These are phyloP conservation scores for Epirrhoe alternata DNA, from an alignment of 2,888 invertebrate species.

Conservation along the genomic window DNA sequence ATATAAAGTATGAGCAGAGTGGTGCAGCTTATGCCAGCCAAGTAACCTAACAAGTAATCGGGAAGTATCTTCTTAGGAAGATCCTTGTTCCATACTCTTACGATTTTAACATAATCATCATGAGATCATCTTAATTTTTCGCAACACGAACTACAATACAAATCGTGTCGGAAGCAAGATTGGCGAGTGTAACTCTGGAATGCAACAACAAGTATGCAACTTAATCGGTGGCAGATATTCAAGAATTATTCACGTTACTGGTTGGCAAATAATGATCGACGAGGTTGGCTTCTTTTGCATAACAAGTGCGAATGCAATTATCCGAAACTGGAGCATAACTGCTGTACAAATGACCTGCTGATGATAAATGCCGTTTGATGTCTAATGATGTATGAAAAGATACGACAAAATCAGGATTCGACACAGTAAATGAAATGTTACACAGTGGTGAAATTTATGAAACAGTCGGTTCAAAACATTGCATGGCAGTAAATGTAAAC, in stretches of 20 bases:
- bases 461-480: background rate
- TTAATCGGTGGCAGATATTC: constrained; percentile 53
- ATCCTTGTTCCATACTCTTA: background rate
- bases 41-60: background rate
- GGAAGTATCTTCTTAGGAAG: background rate
- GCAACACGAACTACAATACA: constrained; percentile 27
- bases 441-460: constrained; percentile 4
- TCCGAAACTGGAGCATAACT: constrained; percentile 71
- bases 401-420: constrained; percentile 29
- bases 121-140: constrained; percentile 35
- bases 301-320: constrained; percentile 74
- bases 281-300: constrained; percentile 62
- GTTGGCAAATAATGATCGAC: constrained; percentile 63
- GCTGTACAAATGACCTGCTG: constrained; percentile 58
- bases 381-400: constrained; percentile 47
- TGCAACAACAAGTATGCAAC: constrained; percentile 47
- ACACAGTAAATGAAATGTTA: constrained; percentile 17
- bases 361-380: constrained; percentile 44
- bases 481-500: background rate
- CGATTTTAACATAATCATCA: background rate
- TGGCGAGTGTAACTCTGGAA: constrained; percentile 34
- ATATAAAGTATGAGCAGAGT: no score
- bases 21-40: no score
- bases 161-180: constrained; percentile 32
- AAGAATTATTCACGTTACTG: constrained; percentile 64